Evolutionary conservation across 2,888 invertebrate genomes (phyloP).

Genomic region (Lasius platythorax): DNA sequence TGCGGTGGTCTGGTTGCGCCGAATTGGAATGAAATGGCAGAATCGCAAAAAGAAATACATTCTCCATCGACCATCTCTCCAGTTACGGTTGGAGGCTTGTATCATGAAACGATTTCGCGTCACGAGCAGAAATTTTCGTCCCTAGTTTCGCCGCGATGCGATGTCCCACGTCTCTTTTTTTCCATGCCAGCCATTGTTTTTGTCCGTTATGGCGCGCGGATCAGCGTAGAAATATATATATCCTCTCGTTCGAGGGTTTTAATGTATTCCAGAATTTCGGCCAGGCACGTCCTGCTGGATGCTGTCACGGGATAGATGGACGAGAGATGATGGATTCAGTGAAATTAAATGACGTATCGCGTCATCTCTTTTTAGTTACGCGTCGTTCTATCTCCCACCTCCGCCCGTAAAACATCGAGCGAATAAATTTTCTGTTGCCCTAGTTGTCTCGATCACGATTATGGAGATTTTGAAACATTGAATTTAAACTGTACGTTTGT

Average conservation of each 20-base stretch:
- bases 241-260: conserved; percentile 54
- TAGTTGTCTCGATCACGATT: conserved; percentile 44
- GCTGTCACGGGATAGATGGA: conserved; percentile 41
- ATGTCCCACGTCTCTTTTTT: conserved; percentile 38
- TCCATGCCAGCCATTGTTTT: conserved; percentile 48
- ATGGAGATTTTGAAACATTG: conserved; percentile 41
- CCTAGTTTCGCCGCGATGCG: conserved; percentile 45
- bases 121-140: conserved; percentile 69
- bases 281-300: conserved; percentile 49
- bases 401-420: neutral
- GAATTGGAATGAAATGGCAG: conserved; percentile 70
- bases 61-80: conserved; percentile 30
- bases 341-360: conserved; percentile 52
- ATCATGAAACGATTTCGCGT: conserved; percentile 68
- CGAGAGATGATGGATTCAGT: conserved; percentile 51
- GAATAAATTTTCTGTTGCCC: conserved; percentile 53
- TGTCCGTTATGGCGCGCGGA: conserved; percentile 41
- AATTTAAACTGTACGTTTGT: conserved; percentile 38
- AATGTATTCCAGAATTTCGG: conserved; percentile 52
- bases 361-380: conserved; percentile 35
- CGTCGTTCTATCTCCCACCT: neutral
- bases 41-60: conserved; percentile 65
- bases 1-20: conserved; percentile 54
- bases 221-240: conserved; percentile 41
- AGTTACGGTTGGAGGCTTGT: conserved; percentile 49